These are phyloP conservation scores for Marmota flaviventris DNA, from an alignment of 2,113 vertebrate species.

Conservation along the genomic window DNA sequence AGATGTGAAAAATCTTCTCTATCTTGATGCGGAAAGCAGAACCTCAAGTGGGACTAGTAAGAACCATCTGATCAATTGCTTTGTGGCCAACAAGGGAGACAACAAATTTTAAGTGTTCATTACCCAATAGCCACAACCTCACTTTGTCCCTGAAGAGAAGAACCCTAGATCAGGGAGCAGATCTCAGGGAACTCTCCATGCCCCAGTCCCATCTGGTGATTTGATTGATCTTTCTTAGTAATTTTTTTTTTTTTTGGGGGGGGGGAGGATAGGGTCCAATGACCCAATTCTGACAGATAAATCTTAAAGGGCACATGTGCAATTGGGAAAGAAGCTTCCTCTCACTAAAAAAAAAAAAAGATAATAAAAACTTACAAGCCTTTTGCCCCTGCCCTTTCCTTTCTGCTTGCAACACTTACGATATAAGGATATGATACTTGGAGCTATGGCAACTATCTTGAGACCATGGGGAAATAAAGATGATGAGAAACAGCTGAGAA, in stretches of 20 bases:
- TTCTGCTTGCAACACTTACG: background rate
- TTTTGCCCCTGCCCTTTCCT: background rate
- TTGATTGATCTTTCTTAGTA: background rate
- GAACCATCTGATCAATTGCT: slow-evolving; percentile 35
- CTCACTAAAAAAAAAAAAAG: background rate
- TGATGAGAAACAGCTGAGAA: background rate
- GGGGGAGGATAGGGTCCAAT: background rate
- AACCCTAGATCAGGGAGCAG: background rate
- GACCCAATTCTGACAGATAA: background rate
- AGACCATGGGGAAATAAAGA: background rate
- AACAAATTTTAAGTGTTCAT: background rate
- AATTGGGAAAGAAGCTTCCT: background rate
- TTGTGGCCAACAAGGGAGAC: background rate
- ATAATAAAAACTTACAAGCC: background rate
- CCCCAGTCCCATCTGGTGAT: background rate
- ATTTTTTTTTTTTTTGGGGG: background rate
- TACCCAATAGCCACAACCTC: background rate
- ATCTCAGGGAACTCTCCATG: background rate
- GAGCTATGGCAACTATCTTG: background rate
- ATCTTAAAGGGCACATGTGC: background rate
- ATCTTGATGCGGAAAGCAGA: background rate
- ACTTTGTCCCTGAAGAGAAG: background rate
- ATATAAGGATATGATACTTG: background rate
- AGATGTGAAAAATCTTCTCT: background rate
- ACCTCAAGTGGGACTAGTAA: background rate